Evolutionary conservation across 2,113 vertebrate genomes (phyloP).

Genomic region (Lepus europaeus): DNA sequence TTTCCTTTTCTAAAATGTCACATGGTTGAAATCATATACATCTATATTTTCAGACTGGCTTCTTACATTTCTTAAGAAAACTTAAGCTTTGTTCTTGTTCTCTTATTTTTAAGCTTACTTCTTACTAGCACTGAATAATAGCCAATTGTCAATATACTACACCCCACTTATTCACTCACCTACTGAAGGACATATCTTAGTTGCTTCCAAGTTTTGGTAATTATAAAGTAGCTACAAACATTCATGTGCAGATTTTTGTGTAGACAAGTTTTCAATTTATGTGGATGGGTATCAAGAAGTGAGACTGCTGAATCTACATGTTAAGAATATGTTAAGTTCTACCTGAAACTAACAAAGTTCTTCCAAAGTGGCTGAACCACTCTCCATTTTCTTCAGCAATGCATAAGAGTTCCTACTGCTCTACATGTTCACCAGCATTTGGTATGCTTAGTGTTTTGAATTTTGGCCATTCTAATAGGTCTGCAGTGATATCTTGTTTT

Average conservation of each 20-base stretch:
- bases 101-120: neutral
- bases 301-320: neutral
- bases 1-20: neutral
- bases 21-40: neutral
- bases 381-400: neutral
- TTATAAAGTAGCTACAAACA: neutral
- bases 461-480: neutral
- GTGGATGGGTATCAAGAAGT: neutral
- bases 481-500: neutral
- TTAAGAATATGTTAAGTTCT: neutral
- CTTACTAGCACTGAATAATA: neutral
- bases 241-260: neutral
- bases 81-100: neutral
- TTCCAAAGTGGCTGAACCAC: neutral
- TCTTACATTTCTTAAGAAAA: neutral
- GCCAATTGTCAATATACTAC: neutral
- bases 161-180: neutral
- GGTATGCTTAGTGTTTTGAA: neutral
- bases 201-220: constrained; percentile 37
- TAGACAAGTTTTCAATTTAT: too few relatives aligned
- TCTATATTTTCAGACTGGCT: neutral
- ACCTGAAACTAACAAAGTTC: neutral
- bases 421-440: neutral
- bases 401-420: neutral
- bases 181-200: neutral